A percentile compares a stretch with the other conserved stretches of the same genome.
phyloP scores from a whole-genome alignment of 1,140 invertebrate genomes.

The Phocides pigmalion region DNA sequence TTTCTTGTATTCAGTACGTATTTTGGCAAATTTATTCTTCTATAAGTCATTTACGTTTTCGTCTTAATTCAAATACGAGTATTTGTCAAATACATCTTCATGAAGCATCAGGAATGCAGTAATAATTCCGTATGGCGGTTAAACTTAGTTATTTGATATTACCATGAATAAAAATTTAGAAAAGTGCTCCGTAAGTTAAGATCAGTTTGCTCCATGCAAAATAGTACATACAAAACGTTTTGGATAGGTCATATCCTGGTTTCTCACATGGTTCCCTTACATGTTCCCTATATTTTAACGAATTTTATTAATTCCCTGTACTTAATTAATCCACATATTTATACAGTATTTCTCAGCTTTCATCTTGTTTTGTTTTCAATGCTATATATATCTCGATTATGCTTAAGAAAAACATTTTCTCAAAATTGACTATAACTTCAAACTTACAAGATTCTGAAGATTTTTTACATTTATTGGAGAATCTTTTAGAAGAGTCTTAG shows the following conservation, averaged over 20 bases:
- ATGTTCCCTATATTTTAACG: not conserved
- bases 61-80: no score
- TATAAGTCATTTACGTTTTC: no score
- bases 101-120: not conserved
- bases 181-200: slow-evolving; percentile 37
- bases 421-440: no score
- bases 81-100: slow-evolving; percentile 11
- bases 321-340: not conserved
- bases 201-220: slow-evolving; percentile 84
- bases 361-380: no score
- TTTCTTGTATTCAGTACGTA: no score
- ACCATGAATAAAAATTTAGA: slow-evolving; percentile 15
- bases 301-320: not conserved
- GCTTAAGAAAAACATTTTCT: no score
- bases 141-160: not conserved
- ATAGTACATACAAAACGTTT: slow-evolving; percentile 84
- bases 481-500: not conserved
- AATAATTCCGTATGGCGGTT: slow-evolving; percentile 42
- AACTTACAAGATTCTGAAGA: no score
- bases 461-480: no score
- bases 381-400: no score
- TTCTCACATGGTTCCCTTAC: slow-evolving; percentile 84
- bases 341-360: no score
- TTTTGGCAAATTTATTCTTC: no score
- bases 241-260: slow-evolving; percentile 72